Base-by-base conservation (phyloP, 2,888 invertebrate genomes). In the Spisula solida region DNA sequence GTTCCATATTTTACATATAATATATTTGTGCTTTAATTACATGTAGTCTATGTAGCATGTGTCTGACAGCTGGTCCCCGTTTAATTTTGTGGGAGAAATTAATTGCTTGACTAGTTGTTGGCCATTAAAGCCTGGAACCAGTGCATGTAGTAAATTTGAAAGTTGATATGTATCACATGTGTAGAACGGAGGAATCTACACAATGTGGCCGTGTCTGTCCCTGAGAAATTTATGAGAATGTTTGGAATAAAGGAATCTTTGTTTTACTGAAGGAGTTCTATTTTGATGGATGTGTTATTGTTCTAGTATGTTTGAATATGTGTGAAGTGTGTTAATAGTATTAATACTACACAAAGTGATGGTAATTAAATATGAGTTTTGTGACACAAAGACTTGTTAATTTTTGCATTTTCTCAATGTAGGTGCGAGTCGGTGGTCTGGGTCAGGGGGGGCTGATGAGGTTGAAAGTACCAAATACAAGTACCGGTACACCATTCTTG, bases 111-210 rank as follows among this genome's bases (percentile, higher is more conserved):
- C 34, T 75, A 60, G 60, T 60, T 75, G 75, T 75, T 34, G 34
- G 29, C 75, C 14, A 34, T 75, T 34, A 75, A 34, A 34, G 31
- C 18, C 75, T 0, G 31, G 75, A 34, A 75, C 31, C 75, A 31
- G 31, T 16, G 75, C 75, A 25, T 75, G 75, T 75, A 34, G 75
- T 34, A 75, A 75, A 75, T 75, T 75, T 75, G 31, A 75, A 75
- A 75, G 75, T 75, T 75, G 75, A 75, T 75, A 16, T 31, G 75
- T 34, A 75, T 75, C 75, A 75, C 75, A 75, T 75, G 75, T 75
- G 75, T 75, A 75, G 34, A 14, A 18, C 31, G 75, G 14, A 75
- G 18, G 75, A 12, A 75, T 75, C 31, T 34, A 75, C 29, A 75
- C 25, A 25, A 25, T 66, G 60, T 66, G 25, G 60, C 25, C 8